Conservation (phyloP, 2,797 vertebrate species). For the Lerista edwardsae region DNA sequence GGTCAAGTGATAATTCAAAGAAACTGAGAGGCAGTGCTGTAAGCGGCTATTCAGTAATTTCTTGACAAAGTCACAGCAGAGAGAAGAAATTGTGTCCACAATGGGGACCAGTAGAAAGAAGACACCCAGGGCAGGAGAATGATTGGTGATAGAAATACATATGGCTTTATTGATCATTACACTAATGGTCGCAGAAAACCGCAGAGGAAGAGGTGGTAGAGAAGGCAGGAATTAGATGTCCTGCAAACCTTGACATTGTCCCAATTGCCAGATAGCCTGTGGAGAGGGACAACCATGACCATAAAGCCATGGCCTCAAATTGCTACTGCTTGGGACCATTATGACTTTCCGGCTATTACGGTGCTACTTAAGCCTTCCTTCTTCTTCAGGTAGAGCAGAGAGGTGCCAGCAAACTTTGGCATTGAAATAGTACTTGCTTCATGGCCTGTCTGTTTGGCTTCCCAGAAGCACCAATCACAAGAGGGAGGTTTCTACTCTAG, state of each 20-base stretch:
- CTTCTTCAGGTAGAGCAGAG: not conserved
- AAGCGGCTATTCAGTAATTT: conserved; percentile 9
- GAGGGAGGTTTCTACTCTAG: not conserved
- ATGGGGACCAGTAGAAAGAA: not conserved
- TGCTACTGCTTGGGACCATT: not conserved
- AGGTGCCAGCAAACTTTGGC: too few species aligned
- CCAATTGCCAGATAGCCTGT: not conserved
- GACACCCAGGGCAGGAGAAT: not conserved
- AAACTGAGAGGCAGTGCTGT: not conserved
- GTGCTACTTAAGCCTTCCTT: not conserved
- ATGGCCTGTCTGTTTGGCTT: not conserved
- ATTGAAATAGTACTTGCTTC: not conserved
- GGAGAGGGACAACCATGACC: not conserved
- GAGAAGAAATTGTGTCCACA: not conserved
- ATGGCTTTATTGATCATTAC: not conserved
- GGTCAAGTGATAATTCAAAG: conserved; percentile 17
- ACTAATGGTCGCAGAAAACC: not conserved
- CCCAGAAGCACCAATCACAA: not conserved
- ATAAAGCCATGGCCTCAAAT: not conserved
- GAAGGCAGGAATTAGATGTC: too few species aligned
- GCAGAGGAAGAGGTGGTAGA: not conserved
- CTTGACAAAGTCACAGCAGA: conserved; percentile 1
- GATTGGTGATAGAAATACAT: not conserved
- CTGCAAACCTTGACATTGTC: not conserved
- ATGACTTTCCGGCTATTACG: not conserved